Evolutionary conservation across 53 echinoderm and acorn worm species (phyloP).

Genomic region (Hippasteria phrygiana): DNA sequence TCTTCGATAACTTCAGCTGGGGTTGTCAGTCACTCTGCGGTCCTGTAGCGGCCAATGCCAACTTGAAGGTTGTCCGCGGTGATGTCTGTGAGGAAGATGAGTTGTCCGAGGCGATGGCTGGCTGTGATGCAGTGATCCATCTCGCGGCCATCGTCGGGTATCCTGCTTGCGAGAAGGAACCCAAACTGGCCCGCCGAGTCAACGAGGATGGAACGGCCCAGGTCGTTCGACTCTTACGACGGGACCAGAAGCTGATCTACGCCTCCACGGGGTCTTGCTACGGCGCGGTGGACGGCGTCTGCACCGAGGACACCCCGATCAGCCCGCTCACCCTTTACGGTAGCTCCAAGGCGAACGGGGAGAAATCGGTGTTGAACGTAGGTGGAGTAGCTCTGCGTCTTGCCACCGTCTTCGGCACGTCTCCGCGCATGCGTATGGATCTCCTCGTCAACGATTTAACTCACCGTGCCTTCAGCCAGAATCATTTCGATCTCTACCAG

Average conservation of each 20-base stretch:
- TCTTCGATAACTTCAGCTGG: constrained; percentile 82
- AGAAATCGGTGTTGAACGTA: constrained; percentile 65
- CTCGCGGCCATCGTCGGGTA: constrained; percentile 92
- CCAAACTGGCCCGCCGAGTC: constrained; percentile 70
- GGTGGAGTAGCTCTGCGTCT: constrained; percentile 85
- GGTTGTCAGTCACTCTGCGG: constrained; percentile 72
- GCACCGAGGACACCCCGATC: constrained; percentile 84
- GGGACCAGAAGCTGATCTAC: constrained; percentile 75
- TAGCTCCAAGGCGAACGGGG: constrained; percentile 83
- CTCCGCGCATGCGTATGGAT: constrained; percentile 83
- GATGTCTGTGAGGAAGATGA: constrained; percentile 67
- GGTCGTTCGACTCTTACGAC: constrained; percentile 60
- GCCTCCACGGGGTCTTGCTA: constrained; percentile 89
- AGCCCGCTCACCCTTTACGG: constrained; percentile 87
- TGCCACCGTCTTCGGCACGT: constrained; percentile 85
- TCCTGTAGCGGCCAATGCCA: constrained; percentile 65
- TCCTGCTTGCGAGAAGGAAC: constrained; percentile 88
- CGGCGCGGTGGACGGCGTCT: constrained; percentile 81
- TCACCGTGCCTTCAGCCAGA: constrained; percentile 69
- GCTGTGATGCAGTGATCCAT: constrained; percentile 79
- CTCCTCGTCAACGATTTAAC: constrained; percentile 87
- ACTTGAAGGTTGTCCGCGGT: constrained; percentile 69
- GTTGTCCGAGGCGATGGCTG: constrained; percentile 67
- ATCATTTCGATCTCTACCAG: constrained; percentile 79
- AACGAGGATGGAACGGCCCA: constrained; percentile 83